Base-by-base conservation (phyloP, 2,797 vertebrate genomes). In the Platyrinchus mystaceus region DNA sequence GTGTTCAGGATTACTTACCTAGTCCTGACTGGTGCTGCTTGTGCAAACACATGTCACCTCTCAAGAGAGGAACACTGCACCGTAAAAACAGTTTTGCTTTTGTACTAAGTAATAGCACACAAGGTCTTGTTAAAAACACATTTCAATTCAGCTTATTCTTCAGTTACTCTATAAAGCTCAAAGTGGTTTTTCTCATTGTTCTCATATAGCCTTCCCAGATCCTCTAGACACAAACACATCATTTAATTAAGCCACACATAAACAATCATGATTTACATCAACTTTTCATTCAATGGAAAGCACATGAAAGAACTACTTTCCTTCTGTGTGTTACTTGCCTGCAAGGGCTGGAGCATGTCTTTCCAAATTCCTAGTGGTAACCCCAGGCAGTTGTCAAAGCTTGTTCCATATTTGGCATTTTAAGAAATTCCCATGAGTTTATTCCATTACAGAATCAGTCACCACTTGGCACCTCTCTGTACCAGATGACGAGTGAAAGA, bases 241-340 rank as follows among this genome's bases (percentile, higher is more conserved):
- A 74, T 94, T 95, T 83, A 73, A 58, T 91, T 95, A 91, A 94
- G 87, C 70, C 85, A 34, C 85, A 62, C 16, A 82, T 93, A 93
- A 97, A 95, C 74, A 93, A 58, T 56, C 17, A 46, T 41, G 28
- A 83, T 89, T 94, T 92, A 95, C 32, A 1, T 93, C 94, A 93
- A 53, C 68, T 87, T 94, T 86, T 94, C 69, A 73, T 88, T 96
- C 93, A 91, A 50, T 62, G 64, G 76, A 94, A 94, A 93, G 85
- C 76, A 89, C 77, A 77, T 88, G 67, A 93, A 95, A 93, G 70
- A 80, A 52, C 46, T 60, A 74, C 93, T 96, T 86, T 89, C 95
- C 74, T 94, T 68, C 87, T 86, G 62, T 49, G 58, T 56, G 53
- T 64, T 82, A 71, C 50, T 85, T 91, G 95, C 83, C 77, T 94